Percentiles rank a stretch among this genome's conserved stretches.
Evolutionary conservation across 2,888 invertebrate species (phyloP).

Genomic region (Nymphalis polychloros): DNA sequence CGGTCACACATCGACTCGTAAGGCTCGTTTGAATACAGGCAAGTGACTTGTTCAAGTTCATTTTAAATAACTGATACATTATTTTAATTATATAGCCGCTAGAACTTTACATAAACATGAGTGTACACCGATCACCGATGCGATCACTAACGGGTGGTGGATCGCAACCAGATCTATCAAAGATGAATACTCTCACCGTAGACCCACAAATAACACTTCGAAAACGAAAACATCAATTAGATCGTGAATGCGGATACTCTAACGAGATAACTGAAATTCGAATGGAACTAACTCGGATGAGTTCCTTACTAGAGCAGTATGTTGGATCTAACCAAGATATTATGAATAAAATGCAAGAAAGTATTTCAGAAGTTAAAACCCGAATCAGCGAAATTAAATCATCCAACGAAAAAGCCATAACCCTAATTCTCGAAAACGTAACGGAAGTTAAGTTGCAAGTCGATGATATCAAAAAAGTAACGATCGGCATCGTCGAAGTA

Average conservation of each 20-base stretch:
- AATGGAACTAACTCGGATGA: constrained; percentile 24
- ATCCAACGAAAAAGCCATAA: constrained; percentile 26
- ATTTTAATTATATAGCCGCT: too few species aligned
- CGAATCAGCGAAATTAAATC: constrained; percentile 32
- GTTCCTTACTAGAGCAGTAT: constrained; percentile 27
- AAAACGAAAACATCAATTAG: constrained; percentile 18
- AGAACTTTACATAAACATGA: neutral
- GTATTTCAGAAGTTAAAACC: constrained; percentile 32
- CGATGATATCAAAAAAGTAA: constrained; percentile 17
- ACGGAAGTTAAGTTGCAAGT: constrained; percentile 18
- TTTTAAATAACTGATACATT: too few species aligned
- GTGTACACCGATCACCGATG: neutral
- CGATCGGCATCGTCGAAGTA: too few species aligned
- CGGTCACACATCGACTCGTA: too few species aligned
- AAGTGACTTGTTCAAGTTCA: too few species aligned
- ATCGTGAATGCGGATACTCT: constrained; percentile 19
- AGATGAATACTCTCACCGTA: constrained; percentile 20
- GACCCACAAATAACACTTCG: constrained; percentile 22
- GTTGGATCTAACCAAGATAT: constrained; percentile 30
- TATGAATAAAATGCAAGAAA: constrained; percentile 29
- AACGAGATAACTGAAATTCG: constrained; percentile 18
- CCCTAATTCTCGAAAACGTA: constrained; percentile 15
- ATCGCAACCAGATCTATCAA: constrained; percentile 29
- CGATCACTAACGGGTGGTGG: constrained; percentile 7
- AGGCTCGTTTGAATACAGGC: too few species aligned